Conservation (phyloP, 2,113 vertebrate genomes). For the Quiscalus mexicanus region DNA sequence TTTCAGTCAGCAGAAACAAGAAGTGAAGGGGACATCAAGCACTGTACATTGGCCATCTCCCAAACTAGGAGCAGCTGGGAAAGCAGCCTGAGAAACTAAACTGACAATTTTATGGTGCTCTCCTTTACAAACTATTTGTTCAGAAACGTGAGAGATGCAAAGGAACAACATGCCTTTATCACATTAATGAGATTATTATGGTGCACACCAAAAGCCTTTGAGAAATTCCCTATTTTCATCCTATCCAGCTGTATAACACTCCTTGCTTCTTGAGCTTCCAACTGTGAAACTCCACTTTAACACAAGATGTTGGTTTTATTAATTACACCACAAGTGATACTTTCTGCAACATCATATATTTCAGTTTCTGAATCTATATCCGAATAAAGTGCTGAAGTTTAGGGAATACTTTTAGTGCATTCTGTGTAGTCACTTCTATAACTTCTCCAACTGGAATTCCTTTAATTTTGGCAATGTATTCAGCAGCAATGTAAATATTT, state of each 20-base stretch:
- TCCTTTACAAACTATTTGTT: background rate
- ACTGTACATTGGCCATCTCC: background rate
- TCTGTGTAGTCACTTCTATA: slow-evolving; percentile 84
- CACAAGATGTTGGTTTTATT: background rate
- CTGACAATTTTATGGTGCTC: background rate
- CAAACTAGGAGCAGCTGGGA: background rate
- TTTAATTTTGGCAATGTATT: slow-evolving; percentile 90
- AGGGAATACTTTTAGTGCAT: slow-evolving; percentile 89
- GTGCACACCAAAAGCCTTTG: background rate
- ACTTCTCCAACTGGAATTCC: slow-evolving; percentile 88
- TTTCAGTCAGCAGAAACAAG: background rate
- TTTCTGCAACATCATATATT: background rate
- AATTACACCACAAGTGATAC: background rate
- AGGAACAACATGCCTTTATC: background rate
- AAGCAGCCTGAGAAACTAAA: background rate
- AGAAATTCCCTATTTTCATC: background rate
- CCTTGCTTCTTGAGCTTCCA: background rate
- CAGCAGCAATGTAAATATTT: slow-evolving; percentile 86
- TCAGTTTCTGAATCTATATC: slow-evolving; percentile 24
- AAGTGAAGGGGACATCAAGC: background rate
- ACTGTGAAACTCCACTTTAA: background rate
- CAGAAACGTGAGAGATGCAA: background rate
- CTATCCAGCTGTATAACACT: background rate
- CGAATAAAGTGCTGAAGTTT: slow-evolving; percentile 76
- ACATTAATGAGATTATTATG: background rate